phyloP scores from a whole-genome alignment of 2,113 vertebrate species.

The Heterochromis multidens region DNA sequence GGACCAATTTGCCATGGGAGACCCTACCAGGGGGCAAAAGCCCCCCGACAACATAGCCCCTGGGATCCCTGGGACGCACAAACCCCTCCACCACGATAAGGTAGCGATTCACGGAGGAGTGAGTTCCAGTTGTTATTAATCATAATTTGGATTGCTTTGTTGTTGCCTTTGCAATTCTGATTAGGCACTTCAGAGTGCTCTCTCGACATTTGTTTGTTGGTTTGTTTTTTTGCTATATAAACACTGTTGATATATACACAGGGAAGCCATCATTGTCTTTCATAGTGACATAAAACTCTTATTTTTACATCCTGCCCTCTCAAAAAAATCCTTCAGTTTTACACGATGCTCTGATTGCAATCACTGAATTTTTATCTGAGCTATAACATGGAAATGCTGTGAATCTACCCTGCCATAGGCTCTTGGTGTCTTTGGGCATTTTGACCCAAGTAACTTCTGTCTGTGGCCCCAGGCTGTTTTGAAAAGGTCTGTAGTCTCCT shows the following conservation, averaged over 20 bases:
- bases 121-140: neutral
- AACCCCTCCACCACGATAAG: too few species aligned
- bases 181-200: neutral
- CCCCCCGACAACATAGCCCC: too few species aligned
- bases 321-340: neutral
- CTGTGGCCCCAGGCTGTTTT: neutral
- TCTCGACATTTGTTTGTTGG: neutral
- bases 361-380: neutral
- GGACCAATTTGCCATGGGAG: too few species aligned
- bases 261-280: neutral
- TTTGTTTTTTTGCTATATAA: neutral
- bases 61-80: too few species aligned
- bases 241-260: neutral
- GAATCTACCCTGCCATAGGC: neutral
- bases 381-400: neutral
- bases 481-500: neutral
- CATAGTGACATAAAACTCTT: neutral
- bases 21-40: too few species aligned
- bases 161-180: neutral
- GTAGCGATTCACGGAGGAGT: too few species aligned
- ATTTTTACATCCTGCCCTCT: rapidly evolving
- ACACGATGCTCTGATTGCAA: neutral
- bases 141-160: neutral
- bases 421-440: neutral
- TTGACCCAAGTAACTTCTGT: neutral